These are phyloP conservation scores for Trimorus sp. DNA, from an alignment of 2,888 invertebrate genomes.

Conservation along the genomic window DNA sequence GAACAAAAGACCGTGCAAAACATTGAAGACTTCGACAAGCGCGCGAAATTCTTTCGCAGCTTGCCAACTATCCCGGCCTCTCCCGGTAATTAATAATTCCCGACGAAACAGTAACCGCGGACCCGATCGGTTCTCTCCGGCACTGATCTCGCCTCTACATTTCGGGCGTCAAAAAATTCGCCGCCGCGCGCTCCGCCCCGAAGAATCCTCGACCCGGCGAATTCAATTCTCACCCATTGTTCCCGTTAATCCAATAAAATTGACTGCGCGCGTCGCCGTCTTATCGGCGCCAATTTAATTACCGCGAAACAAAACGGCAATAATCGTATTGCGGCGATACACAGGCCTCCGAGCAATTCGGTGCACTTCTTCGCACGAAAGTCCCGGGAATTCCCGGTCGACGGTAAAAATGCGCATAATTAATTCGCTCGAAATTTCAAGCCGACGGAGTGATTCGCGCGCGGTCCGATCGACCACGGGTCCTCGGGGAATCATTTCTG, in stretches of 20 bases:
- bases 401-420: constrained; percentile 54
- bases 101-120: too few species aligned
- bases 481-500: constrained; percentile 66
- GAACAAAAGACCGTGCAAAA: too few species aligned
- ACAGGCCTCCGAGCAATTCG: constrained; percentile 39
- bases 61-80: too few species aligned
- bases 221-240: constrained; percentile 20
- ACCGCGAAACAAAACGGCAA: constrained; percentile 41
- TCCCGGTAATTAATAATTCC: too few species aligned
- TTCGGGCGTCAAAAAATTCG: not conserved
- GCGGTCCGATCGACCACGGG: constrained; percentile 24
- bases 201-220: not conserved
- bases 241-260: constrained; percentile 40
- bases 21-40: too few species aligned
- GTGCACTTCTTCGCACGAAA: constrained; percentile 23
- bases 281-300: constrained; percentile 48
- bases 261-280: constrained; percentile 17
- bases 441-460: not conserved
- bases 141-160: too few species aligned
- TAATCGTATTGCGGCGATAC: constrained; percentile 33
- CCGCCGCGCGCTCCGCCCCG: not conserved
- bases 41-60: too few species aligned
- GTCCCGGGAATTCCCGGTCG: not conserved
- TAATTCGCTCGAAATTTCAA: constrained; percentile 25
- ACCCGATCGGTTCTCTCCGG: too few species aligned